Conservation (phyloP, 1,140 invertebrate genomes). For the Anagrus nilaparvatae region DNA sequence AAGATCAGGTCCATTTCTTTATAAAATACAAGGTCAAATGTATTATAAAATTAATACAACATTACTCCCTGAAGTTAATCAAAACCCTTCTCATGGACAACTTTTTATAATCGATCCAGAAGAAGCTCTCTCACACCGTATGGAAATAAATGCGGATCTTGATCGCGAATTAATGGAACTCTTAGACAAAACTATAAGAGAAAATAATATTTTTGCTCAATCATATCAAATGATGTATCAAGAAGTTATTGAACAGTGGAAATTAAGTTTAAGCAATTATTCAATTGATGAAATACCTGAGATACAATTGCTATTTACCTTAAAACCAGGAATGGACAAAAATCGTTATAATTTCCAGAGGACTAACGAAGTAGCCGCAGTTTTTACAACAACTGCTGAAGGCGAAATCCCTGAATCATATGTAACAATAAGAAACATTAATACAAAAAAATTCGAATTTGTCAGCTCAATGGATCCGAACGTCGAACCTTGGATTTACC, state of each 20-base stretch:
- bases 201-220: conserved; percentile 13
- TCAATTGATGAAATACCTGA: conserved; percentile 2
- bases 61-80: no score
- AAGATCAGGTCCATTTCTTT: no score
- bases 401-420: conserved; percentile 18
- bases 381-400: conserved; percentile 16
- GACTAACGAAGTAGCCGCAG: conserved; percentile 16
- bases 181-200: conserved; percentile 6
- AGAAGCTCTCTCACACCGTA: no score
- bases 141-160: conserved; percentile 3
- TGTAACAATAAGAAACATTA: conserved; percentile 14
- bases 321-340: conserved; percentile 14
- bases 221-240: conserved; percentile 14
- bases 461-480: conserved; percentile 11
- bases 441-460: conserved; percentile 6
- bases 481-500: conserved; percentile 14
- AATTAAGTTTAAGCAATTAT: no score
- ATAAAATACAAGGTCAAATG: no score
- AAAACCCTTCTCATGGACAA: no score
- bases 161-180: conserved; percentile 5
- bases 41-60: no score
- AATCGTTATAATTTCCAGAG: conserved; percentile 16
- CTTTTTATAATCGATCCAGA: no score
- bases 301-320: conserved; percentile 9
- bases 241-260: conserved; percentile 9